Percentiles rank a stretch among this genome's conserved stretches.
Evolutionary conservation across 2,888 invertebrate species (phyloP).

Genomic region (Phasia obesa): DNA sequence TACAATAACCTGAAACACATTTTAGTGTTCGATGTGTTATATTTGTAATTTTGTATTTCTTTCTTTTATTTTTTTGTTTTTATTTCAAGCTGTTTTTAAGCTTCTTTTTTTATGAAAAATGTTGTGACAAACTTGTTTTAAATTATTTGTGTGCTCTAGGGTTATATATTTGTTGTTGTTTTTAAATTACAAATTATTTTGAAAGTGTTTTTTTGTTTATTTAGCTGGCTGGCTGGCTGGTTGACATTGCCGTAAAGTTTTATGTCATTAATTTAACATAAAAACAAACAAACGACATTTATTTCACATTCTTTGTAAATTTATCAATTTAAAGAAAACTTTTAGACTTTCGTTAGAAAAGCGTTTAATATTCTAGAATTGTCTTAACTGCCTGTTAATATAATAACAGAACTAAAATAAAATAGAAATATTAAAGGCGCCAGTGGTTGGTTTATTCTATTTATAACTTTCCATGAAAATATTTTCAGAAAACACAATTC

Average conservation of each 20-base stretch:
- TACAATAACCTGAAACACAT: constrained; percentile 6
- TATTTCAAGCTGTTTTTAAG: constrained; percentile 1
- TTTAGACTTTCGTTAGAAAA: not conserved
- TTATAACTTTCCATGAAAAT: no score
- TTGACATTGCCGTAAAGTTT: not conserved
- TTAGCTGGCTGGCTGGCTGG: no score
- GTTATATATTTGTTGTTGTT: not conserved
- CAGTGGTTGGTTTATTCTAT: constrained; percentile 37
- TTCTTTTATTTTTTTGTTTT: no score
- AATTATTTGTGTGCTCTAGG: constrained; percentile 10
- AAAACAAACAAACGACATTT: not conserved
- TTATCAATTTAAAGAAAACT: no score
- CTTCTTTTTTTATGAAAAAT: constrained; percentile 25
- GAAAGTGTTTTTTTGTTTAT: not conserved
- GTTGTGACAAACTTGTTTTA: constrained; percentile 58
- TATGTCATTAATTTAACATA: not conserved
- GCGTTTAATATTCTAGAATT: constrained; percentile 7
- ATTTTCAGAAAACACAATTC: no score
- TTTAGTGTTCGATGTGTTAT: not conserved
- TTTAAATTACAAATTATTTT: not conserved
- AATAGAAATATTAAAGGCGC: constrained; percentile 29
- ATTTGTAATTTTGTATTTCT: constrained; percentile 23
- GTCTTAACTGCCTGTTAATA: not conserved
- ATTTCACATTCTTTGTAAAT: no score
- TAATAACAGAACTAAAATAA: not conserved